phyloP scores from a whole-genome alignment of 2,888 invertebrate genomes.

The Hirtodrosophila histrioides region DNA sequence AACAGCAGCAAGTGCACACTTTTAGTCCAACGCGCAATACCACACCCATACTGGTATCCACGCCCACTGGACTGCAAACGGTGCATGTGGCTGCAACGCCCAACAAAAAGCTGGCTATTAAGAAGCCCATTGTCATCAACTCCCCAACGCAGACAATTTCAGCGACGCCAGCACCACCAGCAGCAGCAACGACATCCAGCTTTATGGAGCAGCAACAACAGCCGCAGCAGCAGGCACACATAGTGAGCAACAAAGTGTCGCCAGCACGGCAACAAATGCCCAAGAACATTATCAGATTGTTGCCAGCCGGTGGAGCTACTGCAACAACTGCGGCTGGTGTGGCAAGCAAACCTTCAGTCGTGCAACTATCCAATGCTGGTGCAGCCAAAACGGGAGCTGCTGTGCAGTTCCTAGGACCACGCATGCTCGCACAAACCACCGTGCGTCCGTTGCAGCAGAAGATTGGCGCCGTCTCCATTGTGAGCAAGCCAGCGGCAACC shows the following conservation, averaged over 20 bases:
- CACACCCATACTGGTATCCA: conserved; percentile 82
- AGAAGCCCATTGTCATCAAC: conserved; percentile 79
- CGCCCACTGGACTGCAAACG: conserved; percentile 82
- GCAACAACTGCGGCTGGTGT: conserved; percentile 8
- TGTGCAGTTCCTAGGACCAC: conserved; percentile 72
- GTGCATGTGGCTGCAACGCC: conserved; percentile 81
- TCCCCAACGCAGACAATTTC: not conserved
- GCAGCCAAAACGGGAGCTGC: conserved; percentile 26
- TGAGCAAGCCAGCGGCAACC: conserved; percentile 43
- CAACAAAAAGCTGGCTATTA: conserved; percentile 75
- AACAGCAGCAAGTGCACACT: conserved; percentile 18
- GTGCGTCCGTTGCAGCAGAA: conserved; percentile 68
- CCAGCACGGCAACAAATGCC: conserved; percentile 55
- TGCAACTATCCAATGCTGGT: conserved; percentile 31
- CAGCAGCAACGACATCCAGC: conserved; percentile 30
- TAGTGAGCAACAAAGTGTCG: conserved; percentile 24
- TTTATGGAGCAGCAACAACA: conserved; percentile 47
- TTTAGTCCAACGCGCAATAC: conserved; percentile 58
- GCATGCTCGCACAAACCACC: conserved; percentile 67
- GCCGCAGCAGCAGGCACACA: conserved; percentile 18
- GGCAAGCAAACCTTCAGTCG: conserved; percentile 36
- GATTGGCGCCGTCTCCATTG: conserved; percentile 67
- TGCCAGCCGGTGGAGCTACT: conserved; percentile 49
- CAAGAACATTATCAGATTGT: conserved; percentile 75
- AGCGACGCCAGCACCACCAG: conserved; percentile 37